Conservation (phyloP, 1,140 invertebrate genomes). For the Drosophila hydei region DNA sequence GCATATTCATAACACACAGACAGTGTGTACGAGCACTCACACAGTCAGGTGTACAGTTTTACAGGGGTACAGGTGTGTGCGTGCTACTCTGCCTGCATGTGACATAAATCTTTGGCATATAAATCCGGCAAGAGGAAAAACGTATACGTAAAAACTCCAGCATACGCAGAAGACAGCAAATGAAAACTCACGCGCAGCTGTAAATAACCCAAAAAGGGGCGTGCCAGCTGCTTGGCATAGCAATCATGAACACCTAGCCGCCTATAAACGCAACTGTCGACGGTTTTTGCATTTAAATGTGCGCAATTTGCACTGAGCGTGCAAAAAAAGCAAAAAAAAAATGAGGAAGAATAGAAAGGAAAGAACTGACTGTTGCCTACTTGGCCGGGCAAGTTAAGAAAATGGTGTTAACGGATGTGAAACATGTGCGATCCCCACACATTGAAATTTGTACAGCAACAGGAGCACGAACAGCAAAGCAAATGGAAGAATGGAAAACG, state of each 20-base stretch:
- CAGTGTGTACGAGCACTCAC: background rate
- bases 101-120: conserved; percentile 78
- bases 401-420: conserved; percentile 70
- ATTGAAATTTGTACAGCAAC: conserved; percentile 24
- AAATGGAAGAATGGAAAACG: background rate
- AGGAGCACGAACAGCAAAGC: conserved; percentile 18
- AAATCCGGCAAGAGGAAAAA: conserved; percentile 59
- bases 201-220: conserved; percentile 59
- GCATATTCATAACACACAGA: conserved; percentile 74
- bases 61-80: conserved; percentile 24
- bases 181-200: conserved; percentile 66
- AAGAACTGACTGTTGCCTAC: conserved; percentile 62
- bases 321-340: conserved; percentile 29
- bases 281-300: conserved; percentile 80
- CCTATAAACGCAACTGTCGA: conserved; percentile 59
- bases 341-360: conserved; percentile 23
- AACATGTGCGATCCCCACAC: conserved; percentile 65
- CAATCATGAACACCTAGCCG: conserved; percentile 73
- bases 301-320: conserved; percentile 63
- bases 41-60: conserved; percentile 11
- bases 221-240: conserved; percentile 41
- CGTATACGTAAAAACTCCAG: conserved; percentile 21
- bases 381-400: conserved; percentile 52
- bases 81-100: conserved; percentile 54
- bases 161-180: conserved; percentile 58